Conservation (phyloP, 2,888 invertebrate genomes). For the Tanaodytes sp. region DNA sequence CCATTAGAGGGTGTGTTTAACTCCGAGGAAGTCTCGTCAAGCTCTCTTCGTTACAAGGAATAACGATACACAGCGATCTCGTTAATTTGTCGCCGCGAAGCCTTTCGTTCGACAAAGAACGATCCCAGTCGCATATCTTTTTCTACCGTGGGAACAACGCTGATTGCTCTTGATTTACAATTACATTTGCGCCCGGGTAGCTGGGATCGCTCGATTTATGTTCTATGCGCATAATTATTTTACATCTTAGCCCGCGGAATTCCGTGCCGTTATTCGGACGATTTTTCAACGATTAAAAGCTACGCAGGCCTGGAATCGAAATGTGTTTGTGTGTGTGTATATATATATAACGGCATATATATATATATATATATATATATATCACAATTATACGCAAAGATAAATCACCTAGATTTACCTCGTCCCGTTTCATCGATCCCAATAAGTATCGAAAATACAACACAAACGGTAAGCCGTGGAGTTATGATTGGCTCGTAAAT, state of each 20-base stretch:
- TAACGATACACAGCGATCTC: slow-evolving; percentile 15
- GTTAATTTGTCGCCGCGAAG: slow-evolving; percentile 1
- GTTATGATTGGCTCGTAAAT: slow-evolving; percentile 39
- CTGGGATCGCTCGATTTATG: too few species aligned
- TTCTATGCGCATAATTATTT: too few species aligned
- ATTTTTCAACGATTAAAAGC: slow-evolving; percentile 15
- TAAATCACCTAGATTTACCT: slow-evolving; percentile 42
- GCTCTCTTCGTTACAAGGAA: slow-evolving; percentile 10
- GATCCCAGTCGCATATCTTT: background rate
- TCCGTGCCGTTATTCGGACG: slow-evolving; percentile 13
- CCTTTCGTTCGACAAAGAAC: background rate
- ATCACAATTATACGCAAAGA: slow-evolving; percentile 36
- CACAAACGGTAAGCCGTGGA: slow-evolving; percentile 34
- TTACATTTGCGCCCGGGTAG: slow-evolving; percentile 8
- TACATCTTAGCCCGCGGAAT: too few species aligned
- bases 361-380: too few species aligned
- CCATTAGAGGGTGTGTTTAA: slow-evolving; percentile 48
- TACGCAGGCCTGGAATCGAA: background rate
- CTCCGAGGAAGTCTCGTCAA: slow-evolving; percentile 17
- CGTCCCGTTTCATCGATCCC: slow-evolving; percentile 37
- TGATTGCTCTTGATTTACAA: slow-evolving; percentile 29
- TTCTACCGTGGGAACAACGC: slow-evolving; percentile 6
- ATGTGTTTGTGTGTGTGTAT: too few species aligned
- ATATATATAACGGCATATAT: too few species aligned
- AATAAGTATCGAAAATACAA: slow-evolving; percentile 45